Percentiles rank a stretch among this genome's conserved stretches.
Conservation (phyloP, 1,140 invertebrate genomes). For the Heterodera schachtii region DNA sequence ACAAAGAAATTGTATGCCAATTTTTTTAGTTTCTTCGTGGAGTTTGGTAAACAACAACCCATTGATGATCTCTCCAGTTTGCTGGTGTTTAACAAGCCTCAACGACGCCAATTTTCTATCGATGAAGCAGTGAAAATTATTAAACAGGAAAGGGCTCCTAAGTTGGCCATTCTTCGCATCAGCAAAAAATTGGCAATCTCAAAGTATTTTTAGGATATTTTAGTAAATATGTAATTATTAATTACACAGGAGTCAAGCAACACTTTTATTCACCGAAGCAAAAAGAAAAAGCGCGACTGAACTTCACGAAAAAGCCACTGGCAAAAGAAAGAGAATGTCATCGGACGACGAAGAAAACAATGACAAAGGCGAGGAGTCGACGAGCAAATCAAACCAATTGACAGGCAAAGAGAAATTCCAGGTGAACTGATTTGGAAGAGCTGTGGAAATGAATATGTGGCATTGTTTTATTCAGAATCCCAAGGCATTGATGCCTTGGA, state of each 20-base stretch:
- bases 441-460: too few species aligned
- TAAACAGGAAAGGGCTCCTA: not conserved
- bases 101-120: not conserved
- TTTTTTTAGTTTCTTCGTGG: not conserved
- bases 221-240: not conserved
- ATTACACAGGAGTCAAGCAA: not conserved
- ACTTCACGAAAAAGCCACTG: not conserved
- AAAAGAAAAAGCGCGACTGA: not conserved
- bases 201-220: not conserved
- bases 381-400: not conserved
- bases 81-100: not conserved
- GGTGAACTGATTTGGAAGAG: not conserved
- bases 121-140: not conserved
- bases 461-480: slow-evolving; percentile 7
- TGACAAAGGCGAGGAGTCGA: not conserved
- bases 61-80: not conserved
- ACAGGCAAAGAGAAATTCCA: slow-evolving; percentile 6
- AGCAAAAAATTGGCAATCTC: not conserved
- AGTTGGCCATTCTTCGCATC: not conserved
- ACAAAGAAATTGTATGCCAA: too few species aligned
- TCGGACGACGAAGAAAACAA: slow-evolving; percentile 12
- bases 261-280: not conserved
- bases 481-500: slow-evolving; percentile 16
- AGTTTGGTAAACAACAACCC: not conserved
- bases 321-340: not conserved